Base-by-base conservation (phyloP, 2,797 vertebrate genomes). In the Sebastes vulpes region DNA sequence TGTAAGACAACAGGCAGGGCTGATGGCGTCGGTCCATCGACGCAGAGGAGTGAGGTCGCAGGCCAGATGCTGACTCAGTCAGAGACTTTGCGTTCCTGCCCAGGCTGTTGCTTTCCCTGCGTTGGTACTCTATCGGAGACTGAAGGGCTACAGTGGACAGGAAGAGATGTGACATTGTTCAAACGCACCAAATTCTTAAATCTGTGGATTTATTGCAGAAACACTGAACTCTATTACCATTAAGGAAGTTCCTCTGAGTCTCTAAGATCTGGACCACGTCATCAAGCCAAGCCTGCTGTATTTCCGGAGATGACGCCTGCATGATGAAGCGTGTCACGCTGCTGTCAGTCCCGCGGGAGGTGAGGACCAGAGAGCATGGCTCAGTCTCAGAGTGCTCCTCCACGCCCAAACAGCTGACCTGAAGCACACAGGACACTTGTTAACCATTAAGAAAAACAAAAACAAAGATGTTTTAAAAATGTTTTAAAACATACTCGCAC, bases 51-150 rank as follows among this genome's bases (percentile, higher is more conserved):
- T 93, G 95, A 57, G 96, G 94, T 38, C 84, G 82, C 38, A 95
- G 92, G 69, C 89, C 87, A 31, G 92, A 81, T 65, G 93, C 75
- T 25, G 87, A 29, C 25, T 75, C 80, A 71, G 91, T 63, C 38
- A 95, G 82, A 84, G 93, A 83, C 72, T 81, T 94, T 57, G 91
- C 79, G 54, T 84, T 94, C 71, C 97, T 90, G 63, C 97, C 97
- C 57, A 97, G 92, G 87, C 97, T 97, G 90, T 95, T 97, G 85
- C 94, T 96, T 83, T 97, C 97, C 58, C 89, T 91, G n/a, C 97
- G 97, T 84, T 98, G 97, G 92, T 98, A 98, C 85, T 98, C 97
- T 63, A 98, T 98, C 0, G 97, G 97, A 4, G 97, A 98, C 92
- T 98, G 97, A 59, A 98, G 92, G 6, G 97, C 97, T 98, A 23